A percentile compares a stretch with the other conserved stretches of the same genome.
Conservation (phyloP, 2,888 invertebrate species). For the Nemotelus nigrinus region DNA sequence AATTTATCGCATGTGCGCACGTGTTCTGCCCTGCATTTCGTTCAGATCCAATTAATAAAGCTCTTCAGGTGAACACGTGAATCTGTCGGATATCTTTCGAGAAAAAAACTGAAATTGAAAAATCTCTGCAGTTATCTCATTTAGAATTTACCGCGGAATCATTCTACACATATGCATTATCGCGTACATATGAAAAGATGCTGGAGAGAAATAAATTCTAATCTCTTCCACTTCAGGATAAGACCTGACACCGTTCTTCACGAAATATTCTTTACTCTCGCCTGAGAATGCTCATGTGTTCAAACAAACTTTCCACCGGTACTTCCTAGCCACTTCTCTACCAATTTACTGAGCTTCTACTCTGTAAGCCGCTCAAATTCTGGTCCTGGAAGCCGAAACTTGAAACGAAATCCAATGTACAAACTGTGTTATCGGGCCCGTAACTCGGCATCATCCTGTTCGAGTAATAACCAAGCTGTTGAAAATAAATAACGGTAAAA, state of each 20-base stretch:
- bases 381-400: slow-evolving; percentile 14
- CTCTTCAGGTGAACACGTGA: too few relatives aligned
- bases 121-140: too few relatives aligned
- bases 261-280: too few relatives aligned
- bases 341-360: not conserved
- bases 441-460: not conserved
- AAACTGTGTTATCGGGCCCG: not conserved
- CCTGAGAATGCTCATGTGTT: too few relatives aligned
- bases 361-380: slow-evolving; percentile 24
- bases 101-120: too few relatives aligned
- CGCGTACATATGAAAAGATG: slow-evolving; percentile 9
- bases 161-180: not conserved
- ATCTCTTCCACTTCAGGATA: slow-evolving; percentile 19
- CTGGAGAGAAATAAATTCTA: slow-evolving; percentile 29
- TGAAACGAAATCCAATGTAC: slow-evolving; percentile 11
- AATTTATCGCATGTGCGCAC: too few relatives aligned
- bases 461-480: slow-evolving; percentile 15
- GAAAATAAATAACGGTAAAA: slow-evolving; percentile 21
- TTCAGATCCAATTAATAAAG: too few relatives aligned
- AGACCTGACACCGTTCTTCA: not conserved
- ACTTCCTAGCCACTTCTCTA: too few relatives aligned
- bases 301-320: too few relatives aligned
- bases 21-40: too few relatives aligned
- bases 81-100: too few relatives aligned
- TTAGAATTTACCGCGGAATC: not conserved